These are phyloP conservation scores for Corythoichthys intestinalis DNA, from an alignment of 2,113 vertebrate genomes.

Conservation along the genomic window DNA sequence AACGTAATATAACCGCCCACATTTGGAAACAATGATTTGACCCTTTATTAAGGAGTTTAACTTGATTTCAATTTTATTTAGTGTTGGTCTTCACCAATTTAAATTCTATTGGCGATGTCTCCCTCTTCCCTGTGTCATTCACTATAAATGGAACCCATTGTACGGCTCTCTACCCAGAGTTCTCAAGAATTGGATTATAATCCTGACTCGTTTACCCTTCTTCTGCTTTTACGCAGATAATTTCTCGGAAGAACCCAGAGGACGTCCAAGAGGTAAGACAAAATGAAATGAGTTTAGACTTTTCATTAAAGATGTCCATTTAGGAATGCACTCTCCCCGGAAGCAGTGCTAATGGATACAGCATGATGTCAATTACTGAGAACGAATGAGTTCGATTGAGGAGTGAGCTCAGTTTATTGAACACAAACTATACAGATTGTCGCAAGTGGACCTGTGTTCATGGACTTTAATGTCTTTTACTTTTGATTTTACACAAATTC, in stretches of 20 bases:
- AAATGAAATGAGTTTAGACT: neutral
- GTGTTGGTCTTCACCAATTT: neutral
- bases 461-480: neutral
- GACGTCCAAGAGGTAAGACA: constrained; percentile 94
- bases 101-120: constrained; percentile 50
- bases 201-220: constrained; percentile 25
- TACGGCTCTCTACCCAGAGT: constrained; percentile 18
- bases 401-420: constrained; percentile 12
- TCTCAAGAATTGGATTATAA: neutral
- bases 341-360: constrained; percentile 41
- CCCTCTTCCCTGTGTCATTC: constrained; percentile 35
- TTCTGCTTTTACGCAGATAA: constrained; percentile 78
- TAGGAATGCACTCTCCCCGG: constrained; percentile 22
- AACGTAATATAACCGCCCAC: neutral
- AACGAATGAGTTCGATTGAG: constrained; percentile 7
- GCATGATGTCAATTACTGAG: constrained; percentile 64
- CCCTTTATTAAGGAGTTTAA: too few relatives aligned
- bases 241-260: constrained; percentile 93
- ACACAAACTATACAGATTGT: neutral
- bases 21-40: neutral
- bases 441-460: neutral
- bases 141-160: constrained; percentile 51
- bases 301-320: neutral
- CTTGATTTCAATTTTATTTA: too few relatives aligned
- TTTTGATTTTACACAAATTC: constrained; percentile 15